Evolutionary conservation across 2,888 invertebrate genomes (phyloP).

Genomic region (Sialis fuliginosa): DNA sequence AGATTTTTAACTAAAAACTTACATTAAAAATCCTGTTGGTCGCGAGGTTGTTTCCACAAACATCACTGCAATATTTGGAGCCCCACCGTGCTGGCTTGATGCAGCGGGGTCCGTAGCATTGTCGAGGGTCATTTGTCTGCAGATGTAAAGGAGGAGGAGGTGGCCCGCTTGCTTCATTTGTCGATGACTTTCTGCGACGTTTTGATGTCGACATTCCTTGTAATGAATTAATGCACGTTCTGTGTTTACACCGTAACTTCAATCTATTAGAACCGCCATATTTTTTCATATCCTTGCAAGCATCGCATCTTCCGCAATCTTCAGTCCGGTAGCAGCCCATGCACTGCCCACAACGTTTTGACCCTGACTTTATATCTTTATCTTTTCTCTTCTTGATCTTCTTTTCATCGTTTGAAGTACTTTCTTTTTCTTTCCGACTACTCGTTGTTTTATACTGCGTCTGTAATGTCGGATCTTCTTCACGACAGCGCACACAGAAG

Average conservation of each 20-base stretch:
- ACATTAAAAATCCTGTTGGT: constrained; percentile 70
- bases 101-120: constrained; percentile 89
- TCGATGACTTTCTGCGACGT: constrained; percentile 26
- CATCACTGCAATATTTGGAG: constrained; percentile 87
- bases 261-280: constrained; percentile 26
- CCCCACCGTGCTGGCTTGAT: constrained; percentile 49
- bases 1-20: constrained; percentile 10
- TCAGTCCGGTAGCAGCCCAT: constrained; percentile 50
- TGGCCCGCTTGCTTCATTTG: constrained; percentile 28
- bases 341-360: constrained; percentile 54
- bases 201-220: constrained; percentile 19
- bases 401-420: constrained; percentile 14
- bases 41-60: constrained; percentile 80
- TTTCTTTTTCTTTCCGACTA: constrained; percentile 8
- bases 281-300: constrained; percentile 36
- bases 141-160: constrained; percentile 30
- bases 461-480: constrained; percentile 59
- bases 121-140: constrained; percentile 44
- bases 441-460: constrained; percentile 22
- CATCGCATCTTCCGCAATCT: constrained; percentile 54
- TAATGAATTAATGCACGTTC: constrained; percentile 5
- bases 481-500: constrained; percentile 71
- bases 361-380: constrained; percentile 17
- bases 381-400: constrained; percentile 16
- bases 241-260: constrained; percentile 32